A percentile compares a stretch with the other conserved stretches of the same genome.
Evolutionary conservation across 2,797 vertebrate genomes (phyloP).

Genomic region (Coracias cyanogaster): DNA sequence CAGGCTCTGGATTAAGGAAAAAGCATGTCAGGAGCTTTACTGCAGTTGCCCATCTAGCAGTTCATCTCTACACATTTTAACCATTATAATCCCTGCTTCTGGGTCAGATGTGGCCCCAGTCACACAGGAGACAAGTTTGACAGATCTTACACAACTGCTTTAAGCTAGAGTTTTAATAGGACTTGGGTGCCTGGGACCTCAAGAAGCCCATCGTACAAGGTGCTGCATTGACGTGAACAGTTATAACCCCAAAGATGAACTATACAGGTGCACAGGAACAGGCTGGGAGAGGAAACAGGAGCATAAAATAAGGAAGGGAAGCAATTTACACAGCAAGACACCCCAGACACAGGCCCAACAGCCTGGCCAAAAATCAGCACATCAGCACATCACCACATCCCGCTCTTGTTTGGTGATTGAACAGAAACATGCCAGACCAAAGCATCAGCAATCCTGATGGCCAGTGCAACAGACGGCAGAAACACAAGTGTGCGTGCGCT

Average conservation of each 20-base stretch:
- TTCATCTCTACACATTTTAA: neutral
- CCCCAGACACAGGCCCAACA: neutral
- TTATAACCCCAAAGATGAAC: neutral
- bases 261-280: neutral
- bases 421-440: neutral
- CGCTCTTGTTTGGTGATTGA: neutral
- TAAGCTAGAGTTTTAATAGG: neutral
- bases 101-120: neutral
- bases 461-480: neutral
- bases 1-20: neutral
- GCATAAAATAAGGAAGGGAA: neutral
- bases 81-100: neutral
- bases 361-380: neutral
- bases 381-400: neutral
- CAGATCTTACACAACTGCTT: neutral
- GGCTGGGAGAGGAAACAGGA: neutral
- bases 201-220: neutral
- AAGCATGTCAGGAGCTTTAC: neutral
- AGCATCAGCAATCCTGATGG: fast-evolving
- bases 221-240: neutral
- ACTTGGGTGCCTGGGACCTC: neutral
- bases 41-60: neutral
- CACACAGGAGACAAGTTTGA: neutral
- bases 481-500: fast-evolving
- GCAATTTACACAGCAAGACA: neutral